Percentiles rank a stretch among this genome's conserved stretches.
These are phyloP conservation scores for Rhopalosiphum padi DNA, from an alignment of 1,140 invertebrate genomes.

Conservation along the genomic window DNA sequence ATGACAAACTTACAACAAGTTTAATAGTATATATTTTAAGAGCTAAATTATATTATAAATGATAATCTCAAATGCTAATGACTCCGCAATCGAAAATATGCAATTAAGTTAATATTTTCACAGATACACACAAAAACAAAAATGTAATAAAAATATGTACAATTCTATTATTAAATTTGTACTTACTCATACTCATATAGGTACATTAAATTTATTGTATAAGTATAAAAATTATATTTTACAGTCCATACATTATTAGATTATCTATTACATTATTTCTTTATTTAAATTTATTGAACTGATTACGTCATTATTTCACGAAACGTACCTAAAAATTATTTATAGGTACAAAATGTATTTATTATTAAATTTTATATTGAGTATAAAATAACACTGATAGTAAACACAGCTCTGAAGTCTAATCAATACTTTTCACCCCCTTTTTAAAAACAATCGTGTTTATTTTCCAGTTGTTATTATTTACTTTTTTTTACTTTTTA, in stretches of 20 bases:
- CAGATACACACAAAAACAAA: not conserved
- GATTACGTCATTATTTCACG: not conserved
- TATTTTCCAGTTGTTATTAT: not conserved
- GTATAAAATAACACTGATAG: slow-evolving; percentile 14
- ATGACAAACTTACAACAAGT: too few relatives aligned
- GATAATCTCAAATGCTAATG: not conserved
- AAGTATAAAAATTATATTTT: not conserved
- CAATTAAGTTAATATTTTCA: not conserved
- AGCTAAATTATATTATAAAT: not conserved
- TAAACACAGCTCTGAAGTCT: not conserved
- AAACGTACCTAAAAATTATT: not conserved
- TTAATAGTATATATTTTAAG: too few relatives aligned
- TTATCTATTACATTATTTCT: not conserved
- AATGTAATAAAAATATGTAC: not conserved
- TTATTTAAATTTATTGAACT: not conserved
- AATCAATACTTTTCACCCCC: slow-evolving; percentile 32
- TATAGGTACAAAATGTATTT: not conserved
- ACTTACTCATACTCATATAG: not conserved
- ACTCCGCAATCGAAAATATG: not conserved
- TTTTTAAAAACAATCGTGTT: slow-evolving; percentile 29
- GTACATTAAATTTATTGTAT: not conserved
- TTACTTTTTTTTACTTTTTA: not conserved
- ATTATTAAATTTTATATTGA: not conserved
- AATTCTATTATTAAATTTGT: not conserved
- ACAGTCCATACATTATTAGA: not conserved